Percentiles rank a stretch among this genome's conserved stretches.
phyloP scores from a whole-genome alignment of 2,113 vertebrate genomes.

The Apistogramma diplotaenia region DNA sequence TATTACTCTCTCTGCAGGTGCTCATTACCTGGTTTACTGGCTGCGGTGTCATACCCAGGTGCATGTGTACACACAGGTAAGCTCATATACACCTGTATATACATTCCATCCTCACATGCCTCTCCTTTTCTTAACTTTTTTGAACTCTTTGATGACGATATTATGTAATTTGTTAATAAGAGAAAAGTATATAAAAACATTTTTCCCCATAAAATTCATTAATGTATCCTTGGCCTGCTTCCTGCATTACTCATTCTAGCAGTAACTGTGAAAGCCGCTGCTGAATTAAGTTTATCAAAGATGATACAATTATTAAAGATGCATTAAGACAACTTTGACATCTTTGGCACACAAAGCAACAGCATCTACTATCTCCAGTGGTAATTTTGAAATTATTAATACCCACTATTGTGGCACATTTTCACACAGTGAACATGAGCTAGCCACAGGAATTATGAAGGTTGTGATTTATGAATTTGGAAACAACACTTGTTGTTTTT shows the following conservation, averaged over 20 bases:
- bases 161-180: too few species aligned
- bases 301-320: not conserved
- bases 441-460: not conserved
- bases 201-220: not conserved
- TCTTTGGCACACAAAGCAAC: not conserved
- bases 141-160: not conserved
- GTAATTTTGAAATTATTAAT: not conserved
- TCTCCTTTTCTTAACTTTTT: not conserved
- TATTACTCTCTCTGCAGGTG: constrained; percentile 20
- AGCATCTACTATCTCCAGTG: not conserved
- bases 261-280: not conserved
- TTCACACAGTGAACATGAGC: not conserved
- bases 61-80: constrained; percentile 16
- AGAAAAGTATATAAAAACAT: not conserved
- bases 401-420: not conserved
- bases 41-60: not conserved
- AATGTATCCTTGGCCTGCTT: not conserved
- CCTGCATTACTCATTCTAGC: not conserved
- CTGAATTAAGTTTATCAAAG: not conserved
- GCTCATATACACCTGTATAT: not conserved
- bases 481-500: not conserved
- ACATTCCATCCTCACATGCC: not conserved
- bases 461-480: not conserved
- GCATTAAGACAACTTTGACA: not conserved
- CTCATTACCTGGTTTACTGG: not conserved